phyloP scores from a whole-genome alignment of 2,113 vertebrate species.

The Loxodonta africana region DNA sequence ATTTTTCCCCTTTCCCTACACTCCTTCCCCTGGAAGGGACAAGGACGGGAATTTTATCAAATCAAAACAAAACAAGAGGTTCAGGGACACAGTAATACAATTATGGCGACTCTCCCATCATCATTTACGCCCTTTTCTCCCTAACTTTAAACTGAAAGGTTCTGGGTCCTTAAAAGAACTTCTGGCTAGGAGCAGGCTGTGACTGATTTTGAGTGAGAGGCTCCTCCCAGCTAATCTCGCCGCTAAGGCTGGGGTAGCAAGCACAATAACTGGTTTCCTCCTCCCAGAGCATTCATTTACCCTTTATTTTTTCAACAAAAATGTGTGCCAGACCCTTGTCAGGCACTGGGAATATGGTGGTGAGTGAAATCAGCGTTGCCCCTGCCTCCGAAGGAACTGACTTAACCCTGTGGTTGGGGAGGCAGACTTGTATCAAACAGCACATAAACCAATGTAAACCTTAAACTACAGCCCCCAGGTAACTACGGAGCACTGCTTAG shows the following conservation, averaged over 20 bases:
- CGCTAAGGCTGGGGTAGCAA: not conserved
- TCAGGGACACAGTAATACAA: not conserved
- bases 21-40: fast-evolving
- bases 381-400: not conserved
- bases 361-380: not conserved
- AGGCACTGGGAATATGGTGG: not conserved
- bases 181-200: not conserved
- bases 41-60: not conserved
- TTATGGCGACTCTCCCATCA: not conserved
- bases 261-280: not conserved
- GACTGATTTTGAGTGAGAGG: not conserved
- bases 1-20: fast-evolving
- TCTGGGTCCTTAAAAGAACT: not conserved
- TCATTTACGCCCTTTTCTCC: not conserved
- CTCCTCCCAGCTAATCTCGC: no score
- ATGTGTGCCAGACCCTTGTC: not conserved
- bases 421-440: not conserved
- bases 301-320: not conserved
- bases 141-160: not conserved
- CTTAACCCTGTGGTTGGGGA: not conserved
- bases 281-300: not conserved
- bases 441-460: not conserved
- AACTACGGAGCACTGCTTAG: not conserved
- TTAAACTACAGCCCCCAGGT: not conserved
- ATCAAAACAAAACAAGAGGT: not conserved